Conservation (phyloP, 2,797 vertebrate genomes). For the Mormyrops attenuatus region DNA sequence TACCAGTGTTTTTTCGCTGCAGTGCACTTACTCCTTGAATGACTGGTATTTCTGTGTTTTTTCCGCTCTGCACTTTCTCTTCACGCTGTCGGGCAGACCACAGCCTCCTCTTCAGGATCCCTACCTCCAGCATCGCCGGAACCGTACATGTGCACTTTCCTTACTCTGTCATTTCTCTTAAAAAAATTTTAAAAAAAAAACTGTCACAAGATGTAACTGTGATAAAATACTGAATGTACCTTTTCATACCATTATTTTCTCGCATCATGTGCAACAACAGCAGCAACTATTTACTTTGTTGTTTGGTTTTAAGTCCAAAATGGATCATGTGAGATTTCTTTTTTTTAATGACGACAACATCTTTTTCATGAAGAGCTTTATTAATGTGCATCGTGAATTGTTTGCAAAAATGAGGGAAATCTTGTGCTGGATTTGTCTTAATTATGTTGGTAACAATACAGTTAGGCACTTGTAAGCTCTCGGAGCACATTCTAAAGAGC, state of each 20-base stretch:
- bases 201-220: slow-evolving; percentile 3
- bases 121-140: not conserved
- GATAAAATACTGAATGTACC: slow-evolving; percentile 20
- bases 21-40: not conserved
- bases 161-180: not conserved
- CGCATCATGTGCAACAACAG: not conserved
- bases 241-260: not conserved
- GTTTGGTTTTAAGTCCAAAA: slow-evolving; percentile 16
- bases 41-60: not conserved
- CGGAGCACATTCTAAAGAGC: not conserved
- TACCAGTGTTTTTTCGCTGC: not conserved
- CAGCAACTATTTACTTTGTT: not conserved
- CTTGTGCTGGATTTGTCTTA: not conserved
- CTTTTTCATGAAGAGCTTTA: not conserved
- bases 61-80: not conserved
- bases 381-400: not conserved
- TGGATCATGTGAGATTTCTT: not conserved
- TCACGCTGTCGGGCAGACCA: not conserved
- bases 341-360: not conserved
- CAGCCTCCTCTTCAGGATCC: not conserved
- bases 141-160: not conserved
- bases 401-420: not conserved
- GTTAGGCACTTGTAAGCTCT: not conserved
- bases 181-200: not conserved
- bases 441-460: not conserved